Conservation (phyloP, 2,113 vertebrate species). For the Meriones unguiculatus region DNA sequence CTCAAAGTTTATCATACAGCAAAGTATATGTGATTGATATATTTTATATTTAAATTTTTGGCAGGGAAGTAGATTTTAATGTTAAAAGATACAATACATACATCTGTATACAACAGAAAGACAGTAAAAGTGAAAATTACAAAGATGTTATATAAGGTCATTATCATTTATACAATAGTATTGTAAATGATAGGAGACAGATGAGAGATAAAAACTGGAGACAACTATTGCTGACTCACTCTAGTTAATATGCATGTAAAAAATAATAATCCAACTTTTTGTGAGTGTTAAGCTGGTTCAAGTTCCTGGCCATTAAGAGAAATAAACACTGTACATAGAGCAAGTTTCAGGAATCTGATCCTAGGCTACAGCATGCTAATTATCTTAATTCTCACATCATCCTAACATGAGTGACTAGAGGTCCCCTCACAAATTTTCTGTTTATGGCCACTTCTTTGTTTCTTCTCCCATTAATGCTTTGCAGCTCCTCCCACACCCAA, state of each 20-base stretch:
- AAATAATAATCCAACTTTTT: neutral
- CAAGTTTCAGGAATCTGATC: neutral
- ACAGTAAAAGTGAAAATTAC: neutral
- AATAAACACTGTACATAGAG: neutral
- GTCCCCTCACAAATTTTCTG: neutral
- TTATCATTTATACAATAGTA: neutral
- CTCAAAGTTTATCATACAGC: neutral
- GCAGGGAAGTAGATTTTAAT: neutral
- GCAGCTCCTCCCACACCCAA: rapidly evolving
- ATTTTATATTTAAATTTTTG: neutral
- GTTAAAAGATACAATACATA: neutral
- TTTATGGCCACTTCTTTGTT: neutral
- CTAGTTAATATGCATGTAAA: neutral
- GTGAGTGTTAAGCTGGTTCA: neutral
- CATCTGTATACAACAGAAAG: neutral
- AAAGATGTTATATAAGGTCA: neutral
- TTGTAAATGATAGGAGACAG: neutral
- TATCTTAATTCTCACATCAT: neutral
- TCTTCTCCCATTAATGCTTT: neutral
- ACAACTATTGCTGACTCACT: neutral
- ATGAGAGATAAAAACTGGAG: neutral
- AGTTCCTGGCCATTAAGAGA: neutral
- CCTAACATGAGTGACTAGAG: neutral
- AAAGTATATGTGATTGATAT: neutral
- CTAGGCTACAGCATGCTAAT: neutral